Evolutionary conservation across 2,113 vertebrate species (phyloP).

Genomic region (Cichladusa arquata): DNA sequence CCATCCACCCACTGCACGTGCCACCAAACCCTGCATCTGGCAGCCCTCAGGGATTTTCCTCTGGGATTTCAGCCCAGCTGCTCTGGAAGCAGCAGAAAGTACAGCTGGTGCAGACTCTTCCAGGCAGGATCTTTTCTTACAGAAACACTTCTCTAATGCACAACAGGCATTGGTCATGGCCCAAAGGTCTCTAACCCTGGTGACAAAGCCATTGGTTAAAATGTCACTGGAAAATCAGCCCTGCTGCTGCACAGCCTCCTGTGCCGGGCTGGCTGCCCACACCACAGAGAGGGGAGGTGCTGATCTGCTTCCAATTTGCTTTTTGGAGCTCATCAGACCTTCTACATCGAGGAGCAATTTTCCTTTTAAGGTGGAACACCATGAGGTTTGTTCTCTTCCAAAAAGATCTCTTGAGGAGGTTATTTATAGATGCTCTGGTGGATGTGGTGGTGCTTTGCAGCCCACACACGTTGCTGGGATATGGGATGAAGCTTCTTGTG

Average conservation of each 20-base stretch:
- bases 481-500: background rate
- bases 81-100: background rate
- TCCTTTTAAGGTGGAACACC: conserved; percentile 57
- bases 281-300: background rate
- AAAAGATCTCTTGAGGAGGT: conserved; percentile 1
- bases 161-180: background rate
- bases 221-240: background rate
- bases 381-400: conserved; percentile 8
- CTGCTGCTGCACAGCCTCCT: background rate
- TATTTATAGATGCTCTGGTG: conserved; percentile 26
- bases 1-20: accelerated
- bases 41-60: background rate
- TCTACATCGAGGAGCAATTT: conserved; percentile 17
- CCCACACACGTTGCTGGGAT: background rate
- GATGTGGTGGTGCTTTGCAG: background rate
- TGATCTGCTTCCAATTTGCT: conserved; percentile 70
- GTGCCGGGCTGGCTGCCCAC: background rate
- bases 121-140: background rate
- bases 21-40: background rate
- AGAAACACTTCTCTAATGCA: background rate
- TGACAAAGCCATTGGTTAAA: background rate
- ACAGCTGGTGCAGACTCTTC: background rate
- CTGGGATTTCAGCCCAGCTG: background rate
- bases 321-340: conserved; percentile 36
- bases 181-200: background rate